Percentiles rank a stretch among this genome's conserved stretches.
phyloP scores from a whole-genome alignment of 2,113 vertebrate genomes.

The Salvelinus namaycush region DNA sequence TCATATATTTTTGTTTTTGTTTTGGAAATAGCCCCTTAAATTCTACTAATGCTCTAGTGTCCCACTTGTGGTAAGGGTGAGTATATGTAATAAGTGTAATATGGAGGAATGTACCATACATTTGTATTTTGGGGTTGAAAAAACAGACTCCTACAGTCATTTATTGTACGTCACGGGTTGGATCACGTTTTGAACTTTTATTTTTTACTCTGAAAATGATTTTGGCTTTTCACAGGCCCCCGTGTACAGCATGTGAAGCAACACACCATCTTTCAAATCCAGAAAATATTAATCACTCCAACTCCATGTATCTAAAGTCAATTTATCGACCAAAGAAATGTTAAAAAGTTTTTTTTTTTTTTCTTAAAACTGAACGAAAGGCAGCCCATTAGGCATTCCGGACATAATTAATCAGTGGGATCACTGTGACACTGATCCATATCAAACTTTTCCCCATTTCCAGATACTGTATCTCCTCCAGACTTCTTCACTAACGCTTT shows the following conservation, averaged over 20 bases:
- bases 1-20: too few species aligned
- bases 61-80: too few species aligned
- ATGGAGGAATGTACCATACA: conserved; percentile 26
- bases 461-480: conserved; percentile 63
- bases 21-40: too few species aligned
- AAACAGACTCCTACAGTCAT: background rate
- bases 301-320: conserved; percentile 55
- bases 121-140: background rate
- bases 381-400: conserved; percentile 56
- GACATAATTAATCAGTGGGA: conserved; percentile 72
- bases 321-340: background rate
- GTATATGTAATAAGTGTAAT: conserved; percentile 24
- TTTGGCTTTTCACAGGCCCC: conserved; percentile 7
- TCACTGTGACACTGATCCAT: conserved; percentile 65
- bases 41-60: too few species aligned
- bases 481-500: conserved; percentile 73
- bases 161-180: background rate
- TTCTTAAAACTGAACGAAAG: conserved; percentile 48
- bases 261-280: conserved; percentile 46
- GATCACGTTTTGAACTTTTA: background rate
- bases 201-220: background rate
- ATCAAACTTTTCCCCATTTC: conserved; percentile 69
- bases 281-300: conserved; percentile 47
- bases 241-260: conserved; percentile 6
- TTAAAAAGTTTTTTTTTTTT: conserved; percentile 61